A percentile compares a stretch with the other conserved stretches of the same genome.
phyloP scores from a whole-genome alignment of 2,797 vertebrate genomes.

The Pangasius sanitwongsei region DNA sequence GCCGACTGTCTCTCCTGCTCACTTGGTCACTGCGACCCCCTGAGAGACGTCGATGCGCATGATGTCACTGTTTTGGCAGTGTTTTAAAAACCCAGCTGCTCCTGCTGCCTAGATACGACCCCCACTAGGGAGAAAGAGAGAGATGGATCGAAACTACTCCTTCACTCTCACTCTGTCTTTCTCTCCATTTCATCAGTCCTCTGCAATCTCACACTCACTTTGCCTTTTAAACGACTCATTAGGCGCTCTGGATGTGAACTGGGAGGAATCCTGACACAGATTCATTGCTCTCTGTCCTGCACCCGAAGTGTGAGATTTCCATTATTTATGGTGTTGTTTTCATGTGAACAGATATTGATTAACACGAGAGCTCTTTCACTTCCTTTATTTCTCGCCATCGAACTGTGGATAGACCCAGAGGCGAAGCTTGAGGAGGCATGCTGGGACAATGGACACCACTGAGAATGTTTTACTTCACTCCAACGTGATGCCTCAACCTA shows the following conservation, averaged over 20 bases:
- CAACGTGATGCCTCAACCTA: not conserved
- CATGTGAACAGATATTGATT: not conserved
- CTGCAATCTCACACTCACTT: not conserved
- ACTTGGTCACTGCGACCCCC: constrained; percentile 28
- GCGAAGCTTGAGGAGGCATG: not conserved
- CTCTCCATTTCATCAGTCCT: not conserved
- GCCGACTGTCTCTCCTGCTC: constrained; percentile 21
- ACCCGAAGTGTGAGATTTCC: not conserved
- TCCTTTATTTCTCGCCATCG: constrained; percentile 8
- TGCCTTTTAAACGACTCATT: constrained; percentile 3
- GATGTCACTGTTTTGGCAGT: constrained; percentile 57
- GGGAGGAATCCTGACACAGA: constrained; percentile 1
- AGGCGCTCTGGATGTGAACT: not conserved
- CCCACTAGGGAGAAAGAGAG: constrained; percentile 9
- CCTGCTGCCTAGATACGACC: constrained; percentile 50
- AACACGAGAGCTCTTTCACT: not conserved
- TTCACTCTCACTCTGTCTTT: not conserved
- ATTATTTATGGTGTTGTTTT: constrained; percentile 12
- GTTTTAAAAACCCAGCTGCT: constrained; percentile 53
- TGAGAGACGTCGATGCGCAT: constrained; percentile 37
- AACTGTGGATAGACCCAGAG: not conserved
- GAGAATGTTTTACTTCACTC: not conserved
- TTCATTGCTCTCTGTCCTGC: not conserved
- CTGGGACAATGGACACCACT: not conserved
- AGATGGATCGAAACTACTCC: constrained; percentile 10